Conservation (phyloP, 2,888 invertebrate species). For the Zaprionus obscuricornis region DNA sequence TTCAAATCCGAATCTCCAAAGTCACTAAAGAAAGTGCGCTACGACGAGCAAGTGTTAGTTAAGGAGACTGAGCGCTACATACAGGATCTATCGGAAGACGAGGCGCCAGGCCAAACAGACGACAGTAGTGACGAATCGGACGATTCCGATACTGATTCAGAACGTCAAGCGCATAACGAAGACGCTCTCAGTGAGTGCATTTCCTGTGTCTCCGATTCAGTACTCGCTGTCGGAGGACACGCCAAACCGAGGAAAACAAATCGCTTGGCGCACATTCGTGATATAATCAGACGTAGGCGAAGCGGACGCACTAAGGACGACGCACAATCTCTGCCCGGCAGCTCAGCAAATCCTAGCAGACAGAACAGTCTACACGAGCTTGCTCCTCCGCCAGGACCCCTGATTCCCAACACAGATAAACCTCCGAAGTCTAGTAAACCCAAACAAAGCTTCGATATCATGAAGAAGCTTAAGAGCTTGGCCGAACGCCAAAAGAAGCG, state of each 20-base stretch:
- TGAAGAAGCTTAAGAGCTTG: constrained; percentile 87
- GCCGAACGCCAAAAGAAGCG: constrained; percentile 87
- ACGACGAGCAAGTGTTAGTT: constrained; percentile 83
- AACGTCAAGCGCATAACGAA: constrained; percentile 65
- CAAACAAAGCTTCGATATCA: constrained; percentile 85
- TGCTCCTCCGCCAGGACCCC: constrained; percentile 72
- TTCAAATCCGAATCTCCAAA: constrained; percentile 82
- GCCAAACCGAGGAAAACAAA: constrained; percentile 76
- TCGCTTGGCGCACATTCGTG: constrained; percentile 82
- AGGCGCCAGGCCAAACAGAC: constrained; percentile 64
- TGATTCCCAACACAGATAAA: constrained; percentile 56
- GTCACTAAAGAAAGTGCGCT: constrained; percentile 83
- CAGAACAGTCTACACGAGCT: constrained; percentile 75
- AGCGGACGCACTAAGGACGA: constrained; percentile 78
- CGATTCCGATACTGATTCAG: constrained; percentile 47
- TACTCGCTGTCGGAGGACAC: constrained; percentile 76
- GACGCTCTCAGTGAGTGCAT: constrained; percentile 81
- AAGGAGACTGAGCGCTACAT: constrained; percentile 83
- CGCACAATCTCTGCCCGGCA: constrained; percentile 81
- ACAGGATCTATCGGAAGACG: constrained; percentile 82
- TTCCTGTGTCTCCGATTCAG: constrained; percentile 82
- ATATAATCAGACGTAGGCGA: constrained; percentile 85
- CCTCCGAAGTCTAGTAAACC: constrained; percentile 49
- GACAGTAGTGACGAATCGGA: constrained; percentile 57
- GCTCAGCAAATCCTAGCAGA: constrained; percentile 71